Base-by-base conservation (phyloP, 2,113 vertebrate species). In the Pongo abelii region DNA sequence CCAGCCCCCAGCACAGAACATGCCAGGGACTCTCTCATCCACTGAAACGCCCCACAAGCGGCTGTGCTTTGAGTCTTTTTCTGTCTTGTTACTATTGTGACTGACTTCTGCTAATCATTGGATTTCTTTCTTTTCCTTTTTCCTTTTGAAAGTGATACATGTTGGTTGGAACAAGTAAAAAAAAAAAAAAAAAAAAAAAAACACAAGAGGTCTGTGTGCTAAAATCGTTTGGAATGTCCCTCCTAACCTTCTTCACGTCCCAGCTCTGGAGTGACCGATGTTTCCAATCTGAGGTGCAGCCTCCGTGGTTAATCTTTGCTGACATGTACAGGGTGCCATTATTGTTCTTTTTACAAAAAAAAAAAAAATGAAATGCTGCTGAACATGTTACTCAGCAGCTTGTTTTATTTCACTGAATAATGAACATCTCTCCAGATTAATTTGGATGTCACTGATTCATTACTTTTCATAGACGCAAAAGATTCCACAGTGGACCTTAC, bases 171-270 rank as follows among this genome's bases (percentile, higher is more conserved):
- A 46, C 23, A 46, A 30, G 25, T 77, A 8, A 8, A 75, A 12
- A 55, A 35, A 57, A 25, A 12, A 11, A 27, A 13, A 16, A 50
- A 40, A 23, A 32, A 5, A 11, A 38, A 35, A 43, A 32, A 6
- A 6, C 43, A 8, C 6, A 27, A 18, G 17, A 83, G 38, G 3
- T 1, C 1, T 8, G 18, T 12, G 1, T 35, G 40, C 2, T n/a
- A 30, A 23, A 57, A 35, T 20, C 0, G 0, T 8, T 46, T 20
- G 0, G 18, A 46, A 8, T 3, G 7, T 14, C 38, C 30, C 67
- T n/a, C n/a, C n/a, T 2, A 11, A 8, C 6, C 0, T 7, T 7
- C 25, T 14, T 18, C 1, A 0, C 0, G 3, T 12, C 8, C 2
- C 3, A 11, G 18, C 64, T 5, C 61, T 10, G 48, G 0, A 8